Base-by-base conservation (phyloP, 2,797 vertebrate genomes). In the Catamblyrhynchus diadema region DNA sequence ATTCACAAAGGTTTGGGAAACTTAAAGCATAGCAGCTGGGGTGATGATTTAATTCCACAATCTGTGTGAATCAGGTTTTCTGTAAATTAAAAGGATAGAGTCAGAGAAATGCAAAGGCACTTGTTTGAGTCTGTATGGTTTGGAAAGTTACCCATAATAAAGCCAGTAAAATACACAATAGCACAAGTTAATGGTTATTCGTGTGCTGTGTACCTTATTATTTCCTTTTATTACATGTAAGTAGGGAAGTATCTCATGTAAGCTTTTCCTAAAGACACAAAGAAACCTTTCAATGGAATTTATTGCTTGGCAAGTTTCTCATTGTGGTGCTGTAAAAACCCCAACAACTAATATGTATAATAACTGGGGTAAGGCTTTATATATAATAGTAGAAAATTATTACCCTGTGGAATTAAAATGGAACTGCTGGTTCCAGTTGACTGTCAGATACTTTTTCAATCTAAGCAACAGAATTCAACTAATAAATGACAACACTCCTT, bases 1-100 rank as follows among this genome's bases (percentile, higher is more conserved):
- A 97, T 96, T 97, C 96, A 97, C 91, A 90, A 94, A 97, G 94
- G 93, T 93, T 93, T 96, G 94, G 91, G 87, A 91, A 94, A 94
- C 81, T 93, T 96, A 90, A 94, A 91, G 70, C 73, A 9, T 28
- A 91, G 95, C 96, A 97, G 95, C 96, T 97, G 95, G 77, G 67
- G 80, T 84, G 87, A 96, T 91, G 88, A 91, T 94, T 96, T 95
- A 75, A 93, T 91, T 95, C 82, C 91, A 91, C 85, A 91, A 90
- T 95, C 88, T 80, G 48, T 67, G 87, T 96, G 96, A 97, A 96
- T 97, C 94, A 95, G 80, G 91, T 94, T 96, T 97, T 94, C 88
- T 95, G 95, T 95, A 96, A 95, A 93, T 93, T 86, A 64, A 93
- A 96, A 90, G 64, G 91, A 61, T 3, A 84, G 87, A 70, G 47